Conservation (phyloP, 2,797 vertebrate genomes). For the Eurystomus glaucurus region DNA sequence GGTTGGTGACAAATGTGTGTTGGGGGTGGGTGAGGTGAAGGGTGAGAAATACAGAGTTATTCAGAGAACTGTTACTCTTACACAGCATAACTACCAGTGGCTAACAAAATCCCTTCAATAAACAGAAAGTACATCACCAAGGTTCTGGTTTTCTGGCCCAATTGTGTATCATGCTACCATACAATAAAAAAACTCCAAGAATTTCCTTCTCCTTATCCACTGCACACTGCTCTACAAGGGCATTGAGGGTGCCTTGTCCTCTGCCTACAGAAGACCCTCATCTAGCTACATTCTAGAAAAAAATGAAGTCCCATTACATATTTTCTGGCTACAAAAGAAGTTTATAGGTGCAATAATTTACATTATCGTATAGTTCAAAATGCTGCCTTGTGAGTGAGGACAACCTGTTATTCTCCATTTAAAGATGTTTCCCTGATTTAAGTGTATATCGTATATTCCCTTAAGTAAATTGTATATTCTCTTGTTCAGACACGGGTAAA, state of each 20-base stretch:
- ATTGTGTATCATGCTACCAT: background rate
- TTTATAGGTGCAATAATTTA: conserved; percentile 18
- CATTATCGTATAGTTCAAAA: background rate
- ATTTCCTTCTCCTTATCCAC: background rate
- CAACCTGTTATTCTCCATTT: conserved; percentile 1
- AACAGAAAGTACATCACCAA: background rate
- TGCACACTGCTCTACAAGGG: background rate
- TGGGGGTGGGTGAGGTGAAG: background rate
- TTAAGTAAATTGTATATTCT: background rate
- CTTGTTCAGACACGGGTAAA: background rate
- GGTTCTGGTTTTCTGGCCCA: background rate
- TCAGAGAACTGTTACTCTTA: background rate
- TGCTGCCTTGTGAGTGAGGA: background rate
- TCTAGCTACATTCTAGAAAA: background rate
- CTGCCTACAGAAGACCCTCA: background rate
- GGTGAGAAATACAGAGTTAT: background rate
- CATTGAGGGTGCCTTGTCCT: fast-evolving
- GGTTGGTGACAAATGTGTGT: background rate
- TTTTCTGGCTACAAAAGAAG: background rate
- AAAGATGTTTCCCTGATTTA: conserved; percentile 26
- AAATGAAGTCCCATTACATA: background rate
- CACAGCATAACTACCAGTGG: background rate
- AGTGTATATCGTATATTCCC: background rate
- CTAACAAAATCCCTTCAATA: background rate
- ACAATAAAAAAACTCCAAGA: background rate